These are phyloP conservation scores for Cheilosia scutellata DNA, from an alignment of 2,888 invertebrate genomes.

Conservation along the genomic window DNA sequence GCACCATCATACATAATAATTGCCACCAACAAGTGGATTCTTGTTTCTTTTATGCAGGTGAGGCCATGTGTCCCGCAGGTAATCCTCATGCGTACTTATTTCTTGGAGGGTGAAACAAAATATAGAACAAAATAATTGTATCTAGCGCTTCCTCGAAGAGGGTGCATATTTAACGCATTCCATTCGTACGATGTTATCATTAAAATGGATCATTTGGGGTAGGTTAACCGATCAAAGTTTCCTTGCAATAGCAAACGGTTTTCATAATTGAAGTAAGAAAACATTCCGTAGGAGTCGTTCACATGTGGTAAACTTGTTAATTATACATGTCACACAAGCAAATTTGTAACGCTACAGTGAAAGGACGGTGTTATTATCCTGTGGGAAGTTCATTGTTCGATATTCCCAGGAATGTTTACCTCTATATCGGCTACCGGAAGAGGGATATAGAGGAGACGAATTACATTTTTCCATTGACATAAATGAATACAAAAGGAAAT, in stretches of 20 bases:
- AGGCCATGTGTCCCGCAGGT: constrained; percentile 59
- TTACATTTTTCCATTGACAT: constrained; percentile 31
- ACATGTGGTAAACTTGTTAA: constrained; percentile 46
- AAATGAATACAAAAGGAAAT: neutral
- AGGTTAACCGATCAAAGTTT: constrained; percentile 15
- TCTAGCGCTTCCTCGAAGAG: constrained; percentile 28
- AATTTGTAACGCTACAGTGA: constrained; percentile 42
- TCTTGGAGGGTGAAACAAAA: constrained; percentile 7
- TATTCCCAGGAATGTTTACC: constrained; percentile 47
- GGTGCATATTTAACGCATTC: constrained; percentile 62
- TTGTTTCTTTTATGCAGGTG: constrained; percentile 58
- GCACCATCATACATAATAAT: constrained; percentile 21
- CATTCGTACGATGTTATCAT: constrained; percentile 39
- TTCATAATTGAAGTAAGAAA: constrained; percentile 54
- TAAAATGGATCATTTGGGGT: constrained; percentile 44
- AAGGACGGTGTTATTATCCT: constrained; percentile 49
- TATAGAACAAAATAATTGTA: constrained; percentile 13
- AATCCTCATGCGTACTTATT: constrained; percentile 34
- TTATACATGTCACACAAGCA: constrained; percentile 55
- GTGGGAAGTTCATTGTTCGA: constrained; percentile 47
- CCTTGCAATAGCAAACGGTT: constrained; percentile 18
- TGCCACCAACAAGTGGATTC: constrained; percentile 56
- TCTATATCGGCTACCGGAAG: constrained; percentile 33
- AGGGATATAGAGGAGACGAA: constrained; percentile 22
- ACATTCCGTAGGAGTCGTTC: constrained; percentile 40